These are phyloP conservation scores for Eulemur mongoz DNA, from an alignment of 2,797 vertebrate species.

Conservation along the genomic window DNA sequence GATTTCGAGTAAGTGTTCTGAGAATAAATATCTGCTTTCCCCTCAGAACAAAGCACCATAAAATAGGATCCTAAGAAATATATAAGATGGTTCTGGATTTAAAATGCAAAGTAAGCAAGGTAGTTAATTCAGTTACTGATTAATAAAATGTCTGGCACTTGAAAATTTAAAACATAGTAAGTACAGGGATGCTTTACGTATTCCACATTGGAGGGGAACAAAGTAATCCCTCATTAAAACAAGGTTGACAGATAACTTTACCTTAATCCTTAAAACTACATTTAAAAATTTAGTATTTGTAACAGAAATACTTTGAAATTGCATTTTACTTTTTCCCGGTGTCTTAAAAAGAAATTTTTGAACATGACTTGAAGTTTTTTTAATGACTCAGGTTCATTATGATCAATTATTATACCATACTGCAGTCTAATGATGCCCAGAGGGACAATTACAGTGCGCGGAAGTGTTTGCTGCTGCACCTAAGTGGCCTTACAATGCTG, in stretches of 20 bases:
- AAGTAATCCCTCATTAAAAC: not conserved
- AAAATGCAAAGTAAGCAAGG: not conserved
- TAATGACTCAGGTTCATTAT: conserved; percentile 56
- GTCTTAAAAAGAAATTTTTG: conserved; percentile 39
- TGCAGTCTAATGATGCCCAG: conserved; percentile 61
- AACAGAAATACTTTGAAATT: conserved; percentile 37
- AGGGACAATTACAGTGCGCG: conserved; percentile 28
- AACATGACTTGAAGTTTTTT: conserved; percentile 41
- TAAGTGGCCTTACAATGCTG: not conserved
- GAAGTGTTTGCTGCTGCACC: conserved; percentile 21
- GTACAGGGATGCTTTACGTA: not conserved
- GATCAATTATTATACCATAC: conserved; percentile 57
- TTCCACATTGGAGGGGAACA: not conserved
- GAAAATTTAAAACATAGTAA: not conserved
- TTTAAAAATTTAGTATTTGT: conserved; percentile 41
- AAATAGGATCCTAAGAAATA: not conserved
- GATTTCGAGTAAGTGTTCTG: not conserved
- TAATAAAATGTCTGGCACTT: not conserved
- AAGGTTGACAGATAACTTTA: conserved; percentile 15
- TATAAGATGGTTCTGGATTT: not conserved
- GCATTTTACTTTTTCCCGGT: conserved; percentile 29
- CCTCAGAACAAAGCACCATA: not conserved
- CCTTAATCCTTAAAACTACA: conserved; percentile 29
- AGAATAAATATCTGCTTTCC: not conserved
- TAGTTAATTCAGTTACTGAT: not conserved